These are phyloP conservation scores for Ictidomys tridecemlineatus DNA, from an alignment of 2,113 vertebrate genomes.

Conservation along the genomic window DNA sequence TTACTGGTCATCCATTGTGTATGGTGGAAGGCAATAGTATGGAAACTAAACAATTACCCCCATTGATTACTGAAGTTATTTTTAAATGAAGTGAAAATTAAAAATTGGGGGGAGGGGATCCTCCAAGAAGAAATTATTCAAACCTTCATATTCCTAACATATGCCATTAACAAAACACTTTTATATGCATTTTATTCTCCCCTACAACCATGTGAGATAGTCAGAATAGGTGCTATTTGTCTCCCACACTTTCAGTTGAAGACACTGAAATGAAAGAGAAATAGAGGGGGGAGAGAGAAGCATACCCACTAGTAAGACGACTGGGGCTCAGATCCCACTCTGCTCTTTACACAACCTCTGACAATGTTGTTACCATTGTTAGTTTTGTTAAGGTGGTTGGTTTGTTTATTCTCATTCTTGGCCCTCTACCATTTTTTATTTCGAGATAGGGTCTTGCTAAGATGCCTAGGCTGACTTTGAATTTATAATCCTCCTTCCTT, in stretches of 20 bases:
- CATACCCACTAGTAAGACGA: not conserved
- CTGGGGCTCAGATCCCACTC: not conserved
- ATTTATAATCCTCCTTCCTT: not conserved
- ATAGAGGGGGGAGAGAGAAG: not conserved
- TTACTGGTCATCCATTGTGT: not conserved
- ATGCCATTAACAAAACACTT: not conserved
- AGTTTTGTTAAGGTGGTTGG: not conserved
- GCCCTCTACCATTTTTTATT: not conserved
- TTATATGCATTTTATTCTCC: no score
- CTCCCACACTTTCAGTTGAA: not conserved
- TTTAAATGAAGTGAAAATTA: conserved; percentile 32
- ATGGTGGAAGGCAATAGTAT: not conserved
- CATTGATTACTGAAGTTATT: not conserved
- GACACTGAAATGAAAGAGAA: not conserved
- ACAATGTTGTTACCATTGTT: not conserved
- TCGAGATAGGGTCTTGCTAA: not conserved
- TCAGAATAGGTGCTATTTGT: no score
- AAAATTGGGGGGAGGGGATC: not conserved
- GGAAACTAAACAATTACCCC: not conserved
- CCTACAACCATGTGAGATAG: no score
- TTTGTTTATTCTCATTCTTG: not conserved
- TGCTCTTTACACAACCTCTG: not conserved
- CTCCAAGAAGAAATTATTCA: not conserved
- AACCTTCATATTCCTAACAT: not conserved
- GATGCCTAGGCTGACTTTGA: not conserved